Conservation (phyloP, 1,140 invertebrate species). For the Achroia grisella region DNA sequence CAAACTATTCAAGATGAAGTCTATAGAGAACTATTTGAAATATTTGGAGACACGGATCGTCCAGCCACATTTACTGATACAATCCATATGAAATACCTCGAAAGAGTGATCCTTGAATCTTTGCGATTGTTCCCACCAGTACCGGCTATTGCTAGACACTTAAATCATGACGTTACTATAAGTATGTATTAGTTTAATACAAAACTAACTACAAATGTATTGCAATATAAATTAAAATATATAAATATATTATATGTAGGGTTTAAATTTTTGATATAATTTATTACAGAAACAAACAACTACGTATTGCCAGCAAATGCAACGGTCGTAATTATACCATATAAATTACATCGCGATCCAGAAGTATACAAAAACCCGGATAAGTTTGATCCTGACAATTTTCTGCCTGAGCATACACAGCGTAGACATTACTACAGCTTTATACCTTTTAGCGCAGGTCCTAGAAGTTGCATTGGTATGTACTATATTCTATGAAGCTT, state of each 20-base stretch:
- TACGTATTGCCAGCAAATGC: constrained; percentile 78
- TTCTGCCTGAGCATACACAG: constrained; percentile 83
- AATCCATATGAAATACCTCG: constrained; percentile 88
- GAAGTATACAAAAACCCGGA: constrained; percentile 85
- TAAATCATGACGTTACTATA: constrained; percentile 71
- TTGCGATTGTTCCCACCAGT: constrained; percentile 90
- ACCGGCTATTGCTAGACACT: constrained; percentile 83
- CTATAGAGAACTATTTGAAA: constrained; percentile 86
- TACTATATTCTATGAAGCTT: neutral
- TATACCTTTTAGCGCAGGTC: constrained; percentile 90
- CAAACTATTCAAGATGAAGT: constrained; percentile 84
- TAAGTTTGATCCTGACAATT: constrained; percentile 88
- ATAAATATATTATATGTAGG: no score
- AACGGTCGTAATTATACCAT: constrained; percentile 79
- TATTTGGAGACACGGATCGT: constrained; percentile 86
- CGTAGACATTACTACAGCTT: constrained; percentile 88
- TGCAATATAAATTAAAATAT: no score
- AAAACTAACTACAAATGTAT: no score
- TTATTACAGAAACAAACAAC: constrained; percentile 55
- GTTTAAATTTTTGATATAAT: neutral
- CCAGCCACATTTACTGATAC: constrained; percentile 84
- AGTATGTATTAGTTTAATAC: constrained; percentile 27
- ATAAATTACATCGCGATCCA: constrained; percentile 80
- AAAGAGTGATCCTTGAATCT: constrained; percentile 88
- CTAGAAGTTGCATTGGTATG: constrained; percentile 87